phyloP scores from a whole-genome alignment of 2,797 vertebrate genomes.

The Aldrovandia affinis region DNA sequence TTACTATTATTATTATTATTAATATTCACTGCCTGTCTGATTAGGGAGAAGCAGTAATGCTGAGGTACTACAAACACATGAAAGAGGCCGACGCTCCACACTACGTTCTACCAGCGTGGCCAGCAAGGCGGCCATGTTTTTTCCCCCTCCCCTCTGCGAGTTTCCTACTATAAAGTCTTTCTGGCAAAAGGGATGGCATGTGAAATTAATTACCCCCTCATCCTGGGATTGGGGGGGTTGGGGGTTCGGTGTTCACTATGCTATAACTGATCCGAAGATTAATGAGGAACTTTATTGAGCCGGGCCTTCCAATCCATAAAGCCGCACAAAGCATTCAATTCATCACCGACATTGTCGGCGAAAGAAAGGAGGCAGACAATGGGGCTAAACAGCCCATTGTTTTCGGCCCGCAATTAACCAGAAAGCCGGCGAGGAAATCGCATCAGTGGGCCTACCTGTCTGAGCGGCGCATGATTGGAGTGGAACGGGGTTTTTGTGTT shows the following conservation, averaged over 20 bases:
- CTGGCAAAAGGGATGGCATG: conserved; percentile 4
- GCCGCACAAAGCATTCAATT: conserved; percentile 38
- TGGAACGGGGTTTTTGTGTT: neutral
- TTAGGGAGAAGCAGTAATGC: neutral
- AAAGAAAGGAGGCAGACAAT: conserved; percentile 18
- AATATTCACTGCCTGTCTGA: neutral
- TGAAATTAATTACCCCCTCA: conserved; percentile 40
- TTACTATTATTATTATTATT: no score
- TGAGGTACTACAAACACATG: neutral
- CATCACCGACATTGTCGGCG: conserved; percentile 23
- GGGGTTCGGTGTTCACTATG: conserved; percentile 23
- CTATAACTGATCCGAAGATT: conserved; percentile 48
- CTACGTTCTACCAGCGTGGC: neutral
- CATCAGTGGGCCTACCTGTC: neutral
- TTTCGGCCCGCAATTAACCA: conserved; percentile 24
- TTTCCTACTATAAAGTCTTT: neutral
- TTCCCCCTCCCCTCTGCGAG: neutral
- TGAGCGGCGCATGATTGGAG: neutral
- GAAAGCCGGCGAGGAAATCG: neutral
- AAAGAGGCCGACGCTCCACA: neutral
- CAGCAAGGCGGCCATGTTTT: neutral
- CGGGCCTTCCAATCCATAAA: conserved; percentile 40
- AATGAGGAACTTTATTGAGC: conserved; percentile 41
- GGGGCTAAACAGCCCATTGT: conserved; percentile 28
- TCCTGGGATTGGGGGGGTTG: conserved; percentile 18